Base-by-base conservation (phyloP, 2,888 invertebrate genomes). In the Embidobia sp. region DNA sequence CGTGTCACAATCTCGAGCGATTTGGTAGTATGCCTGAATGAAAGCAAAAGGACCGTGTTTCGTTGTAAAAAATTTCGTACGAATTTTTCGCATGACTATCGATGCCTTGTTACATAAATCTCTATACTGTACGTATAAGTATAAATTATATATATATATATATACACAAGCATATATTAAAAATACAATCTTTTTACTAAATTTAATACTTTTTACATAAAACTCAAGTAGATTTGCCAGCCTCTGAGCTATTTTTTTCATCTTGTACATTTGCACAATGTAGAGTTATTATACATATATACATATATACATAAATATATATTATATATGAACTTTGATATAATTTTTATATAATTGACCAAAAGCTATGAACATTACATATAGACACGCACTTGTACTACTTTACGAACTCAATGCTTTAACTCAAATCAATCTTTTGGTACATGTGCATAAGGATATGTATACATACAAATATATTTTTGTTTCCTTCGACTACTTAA, bases 191-290 rank as follows among this genome's bases (percentile, higher is more conserved):
- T 61, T 72, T 72, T 72, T 72, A 72, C 70, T 53, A 37, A 53
- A 46, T 72, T 72, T 72, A 72, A 72, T 72, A 72, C 70, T 72
- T 72, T 72, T 63, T 61, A 72, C 61, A 72, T 26, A 40, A 19
- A 42, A 69, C 51, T 61, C 29, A 46, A 70, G 61, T 61, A 70
- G 61, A 59, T 40, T 53, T 42, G 70, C 61, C 70, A 59, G 61
- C 16, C 70, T 70, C 51, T 29, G 46, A 61, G 61, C 70, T 51
- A 11, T 53, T 70, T 61, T 61, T 70, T 69, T 44, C 57, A 53
- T 61, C 44, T 70, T 70, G 53, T 70, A 70, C 61, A 70, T 59
- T 69, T 61, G 61, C 59, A 70, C 53, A 29, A 70, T 11, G 51
- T 70, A 70, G 70, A 33, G 10, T 35, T 7, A 37, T 13, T 26